phyloP scores from a whole-genome alignment of 2,888 invertebrate species.

The Acanthosepion esculentum region DNA sequence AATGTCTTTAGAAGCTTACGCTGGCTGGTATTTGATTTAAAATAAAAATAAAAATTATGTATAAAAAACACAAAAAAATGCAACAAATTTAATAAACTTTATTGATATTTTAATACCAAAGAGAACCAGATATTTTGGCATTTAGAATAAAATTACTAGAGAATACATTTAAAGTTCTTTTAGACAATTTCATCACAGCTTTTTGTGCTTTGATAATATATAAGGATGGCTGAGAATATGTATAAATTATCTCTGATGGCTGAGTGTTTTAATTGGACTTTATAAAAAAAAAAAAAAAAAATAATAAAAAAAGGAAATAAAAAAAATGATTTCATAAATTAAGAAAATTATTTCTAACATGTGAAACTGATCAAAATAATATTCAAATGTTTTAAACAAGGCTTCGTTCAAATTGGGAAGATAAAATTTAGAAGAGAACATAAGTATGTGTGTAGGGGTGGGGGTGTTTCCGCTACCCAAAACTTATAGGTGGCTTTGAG shows the following conservation, averaged over 20 bases:
- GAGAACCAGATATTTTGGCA: neutral
- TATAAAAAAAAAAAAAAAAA: too few species aligned
- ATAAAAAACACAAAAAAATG: neutral
- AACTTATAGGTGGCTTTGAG: too few species aligned
- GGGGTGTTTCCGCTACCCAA: neutral
- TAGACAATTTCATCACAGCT: conserved; percentile 33
- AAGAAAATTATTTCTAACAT: too few species aligned
- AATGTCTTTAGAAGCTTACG: too few species aligned
- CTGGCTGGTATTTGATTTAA: too few species aligned
- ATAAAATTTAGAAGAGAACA: too few species aligned
- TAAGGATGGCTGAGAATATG: neutral
- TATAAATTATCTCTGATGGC: neutral
- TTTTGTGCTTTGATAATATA: neutral
- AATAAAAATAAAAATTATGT: neutral
- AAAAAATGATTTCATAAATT: neutral
- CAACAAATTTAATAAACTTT: neutral
- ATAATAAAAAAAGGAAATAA: too few species aligned
- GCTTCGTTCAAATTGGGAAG: too few species aligned
- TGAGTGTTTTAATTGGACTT: neutral
- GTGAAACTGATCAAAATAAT: too few species aligned
- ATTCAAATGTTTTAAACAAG: neutral
- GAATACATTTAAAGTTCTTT: neutral
- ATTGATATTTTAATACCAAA: neutral
- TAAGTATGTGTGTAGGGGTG: too few species aligned
- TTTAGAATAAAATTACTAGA: conserved; percentile 7